Conservation (phyloP, 2,888 invertebrate species). For the Ophraella communa region DNA sequence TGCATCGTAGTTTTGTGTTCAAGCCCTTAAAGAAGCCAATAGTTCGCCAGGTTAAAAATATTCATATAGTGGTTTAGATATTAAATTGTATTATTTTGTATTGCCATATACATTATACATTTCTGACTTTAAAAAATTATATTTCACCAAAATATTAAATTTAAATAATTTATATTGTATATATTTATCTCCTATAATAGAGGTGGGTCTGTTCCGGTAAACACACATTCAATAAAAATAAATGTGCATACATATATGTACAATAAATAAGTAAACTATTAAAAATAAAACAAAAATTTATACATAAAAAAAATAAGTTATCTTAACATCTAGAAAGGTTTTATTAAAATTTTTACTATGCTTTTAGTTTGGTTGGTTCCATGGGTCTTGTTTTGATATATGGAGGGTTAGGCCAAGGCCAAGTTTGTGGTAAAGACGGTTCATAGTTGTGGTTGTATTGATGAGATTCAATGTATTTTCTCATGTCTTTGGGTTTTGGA, state of each 20-base stretch:
- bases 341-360: constrained; percentile 37
- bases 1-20: not conserved
- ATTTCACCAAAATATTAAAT: no score
- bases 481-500: constrained; percentile 81
- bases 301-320: constrained; percentile 32
- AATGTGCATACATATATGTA: not conserved
- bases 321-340: constrained; percentile 21
- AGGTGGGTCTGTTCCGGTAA: not conserved
- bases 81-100: not conserved
- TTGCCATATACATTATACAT: no score
- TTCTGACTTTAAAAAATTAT: not conserved
- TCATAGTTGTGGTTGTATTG: constrained; percentile 83
- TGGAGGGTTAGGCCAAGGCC: constrained; percentile 64
- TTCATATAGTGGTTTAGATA: no score
- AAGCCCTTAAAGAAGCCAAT: no score
- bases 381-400: constrained; percentile 53
- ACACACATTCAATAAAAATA: not conserved
- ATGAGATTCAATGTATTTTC: constrained; percentile 73
- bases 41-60: no score
- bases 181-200: no score
- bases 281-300: constrained; percentile 16
- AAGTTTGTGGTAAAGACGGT: constrained; percentile 74
- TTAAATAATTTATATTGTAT: not conserved
- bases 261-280: constrained; percentile 15
- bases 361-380: constrained; percentile 51